Conservation (phyloP, 30 jellyfish, hydroid and myxozoan species). For the Aurelia coerulea region DNA sequence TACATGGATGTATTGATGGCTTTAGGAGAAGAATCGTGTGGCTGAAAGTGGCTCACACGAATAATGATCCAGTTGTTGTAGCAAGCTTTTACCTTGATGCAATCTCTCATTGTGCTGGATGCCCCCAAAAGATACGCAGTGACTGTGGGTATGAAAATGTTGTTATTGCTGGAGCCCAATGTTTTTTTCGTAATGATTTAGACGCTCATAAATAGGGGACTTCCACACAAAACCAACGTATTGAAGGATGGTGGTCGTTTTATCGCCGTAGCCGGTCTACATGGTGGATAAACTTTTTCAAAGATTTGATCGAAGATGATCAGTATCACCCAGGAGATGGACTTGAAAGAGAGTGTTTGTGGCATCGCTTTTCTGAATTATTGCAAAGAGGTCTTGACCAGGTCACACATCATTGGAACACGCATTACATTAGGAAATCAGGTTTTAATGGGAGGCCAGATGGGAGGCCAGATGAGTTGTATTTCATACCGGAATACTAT, state of each 20-base stretch:
- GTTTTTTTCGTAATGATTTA: constrained; percentile 45
- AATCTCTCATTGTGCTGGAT: constrained; percentile 29
- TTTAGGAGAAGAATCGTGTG: constrained; percentile 48
- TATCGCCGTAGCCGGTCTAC: constrained; percentile 14
- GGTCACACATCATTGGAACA: constrained; percentile 64
- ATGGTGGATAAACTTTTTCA: constrained; percentile 67
- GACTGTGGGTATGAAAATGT: constrained; percentile 72
- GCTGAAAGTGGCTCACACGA: constrained; percentile 67
- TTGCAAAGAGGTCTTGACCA: constrained; percentile 57
- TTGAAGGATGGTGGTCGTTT: constrained; percentile 65
- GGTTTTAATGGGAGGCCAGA: background rate
- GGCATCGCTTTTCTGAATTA: constrained; percentile 39
- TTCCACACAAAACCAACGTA: constrained; percentile 71
- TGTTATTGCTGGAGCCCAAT: constrained; percentile 50
- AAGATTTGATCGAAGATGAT: constrained; percentile 31
- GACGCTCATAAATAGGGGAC: constrained; percentile 61
- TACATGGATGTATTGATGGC: no score
- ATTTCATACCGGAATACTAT: constrained; percentile 30
- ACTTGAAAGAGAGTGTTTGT: constrained; percentile 33
- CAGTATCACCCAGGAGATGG: constrained; percentile 29
- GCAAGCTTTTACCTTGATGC: constrained; percentile 37
- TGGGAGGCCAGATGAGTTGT: constrained; percentile 53
- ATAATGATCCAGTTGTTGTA: constrained; percentile 29
- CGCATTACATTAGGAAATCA: constrained; percentile 34
- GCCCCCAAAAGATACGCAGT: constrained; percentile 53